Base-by-base conservation (phyloP, 2,113 vertebrate species). In the Lates calcarifer region DNA sequence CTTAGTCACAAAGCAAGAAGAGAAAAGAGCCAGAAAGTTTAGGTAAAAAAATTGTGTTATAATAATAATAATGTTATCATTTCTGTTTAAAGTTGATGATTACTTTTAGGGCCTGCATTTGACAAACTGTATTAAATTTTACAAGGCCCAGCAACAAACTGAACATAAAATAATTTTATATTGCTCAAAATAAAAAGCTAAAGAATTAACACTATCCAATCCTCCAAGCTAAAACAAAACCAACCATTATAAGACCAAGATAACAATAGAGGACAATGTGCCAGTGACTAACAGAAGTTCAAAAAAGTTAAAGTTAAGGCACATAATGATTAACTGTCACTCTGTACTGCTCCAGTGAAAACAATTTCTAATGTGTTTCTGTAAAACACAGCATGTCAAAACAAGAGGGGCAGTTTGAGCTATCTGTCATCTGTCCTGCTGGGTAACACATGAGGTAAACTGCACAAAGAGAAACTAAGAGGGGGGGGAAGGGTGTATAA, bases 341-440 rank as follows among this genome's bases (percentile, higher is more conserved):
- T 57, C 35, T 56, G 17, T 72, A 74, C 47, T 61, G 3, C 39
- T 87, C 61, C 47, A 66, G 61, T 63, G 71, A 77, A 87, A 86
- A 85, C 76, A 74, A 77, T 15, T 58, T 67, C 45, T 76, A 60
- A 79, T 47, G 37, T 79, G 75, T 45, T 82, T 78, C 41, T 69
- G 71, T 87, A 67, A 70, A 84, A 76, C 33, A 28, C 47, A 56
- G 68, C 47, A 76, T 43, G 74, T 47, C 17, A 12, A 60, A 81
- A 73, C 29, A 81, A 82, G 56, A 47, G 72, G 72, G 53, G 29
- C 39, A 39, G 53, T 43, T 65, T 12, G 49, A 41, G 74, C 70
- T 56, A 11, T 73, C 66, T 74, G 70, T 76, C 67, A 51, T 70
- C n/a, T 3, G 35, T 81, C 74, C 81, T 77, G 80, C 78, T 55